phyloP scores from a whole-genome alignment of 2,797 vertebrate species.

The Pseudocheirus occidentalis region DNA sequence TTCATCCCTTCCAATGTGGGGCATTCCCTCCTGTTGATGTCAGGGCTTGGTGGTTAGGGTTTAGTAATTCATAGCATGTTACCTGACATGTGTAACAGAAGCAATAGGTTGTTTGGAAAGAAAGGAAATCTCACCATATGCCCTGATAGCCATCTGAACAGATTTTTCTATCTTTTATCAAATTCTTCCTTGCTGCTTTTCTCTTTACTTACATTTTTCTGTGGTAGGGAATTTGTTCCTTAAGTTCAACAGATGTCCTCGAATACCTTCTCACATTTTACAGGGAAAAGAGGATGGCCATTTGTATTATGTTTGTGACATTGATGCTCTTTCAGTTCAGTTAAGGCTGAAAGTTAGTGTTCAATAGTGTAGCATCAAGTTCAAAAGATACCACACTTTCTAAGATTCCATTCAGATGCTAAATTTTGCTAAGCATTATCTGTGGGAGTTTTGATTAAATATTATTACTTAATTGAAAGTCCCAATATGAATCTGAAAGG shows the following conservation, averaged over 20 bases:
- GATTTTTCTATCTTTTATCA: conserved; percentile 31
- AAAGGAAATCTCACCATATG: neutral
- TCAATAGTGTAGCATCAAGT: neutral
- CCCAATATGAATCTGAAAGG: neutral
- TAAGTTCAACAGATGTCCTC: neutral
- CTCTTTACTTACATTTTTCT: conserved; percentile 6
- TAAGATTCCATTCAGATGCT: neutral
- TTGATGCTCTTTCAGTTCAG: neutral
- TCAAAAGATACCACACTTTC: neutral
- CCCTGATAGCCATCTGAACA: neutral
- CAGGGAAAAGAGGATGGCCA: neutral
- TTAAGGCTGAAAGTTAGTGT: conserved; percentile 47
- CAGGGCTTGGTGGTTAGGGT: neutral
- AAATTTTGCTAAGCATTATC: neutral
- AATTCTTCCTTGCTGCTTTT: neutral
- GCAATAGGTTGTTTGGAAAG: conserved; percentile 17
- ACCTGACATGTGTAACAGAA: conserved; percentile 35
- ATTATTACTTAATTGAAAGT: conserved; percentile 38
- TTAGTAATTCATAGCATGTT: conserved; percentile 10
- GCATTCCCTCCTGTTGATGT: neutral
- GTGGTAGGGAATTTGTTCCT: conserved; percentile 44
- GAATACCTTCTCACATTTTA: neutral
- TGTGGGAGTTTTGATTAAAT: neutral
- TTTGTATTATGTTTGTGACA: conserved; percentile 17
- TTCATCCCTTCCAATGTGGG: neutral